Evolutionary conservation across 30 jellyfish, hydroid and myxozoan species (phyloP).

Genomic region (Hydractinia symbiolongicarpus): DNA sequence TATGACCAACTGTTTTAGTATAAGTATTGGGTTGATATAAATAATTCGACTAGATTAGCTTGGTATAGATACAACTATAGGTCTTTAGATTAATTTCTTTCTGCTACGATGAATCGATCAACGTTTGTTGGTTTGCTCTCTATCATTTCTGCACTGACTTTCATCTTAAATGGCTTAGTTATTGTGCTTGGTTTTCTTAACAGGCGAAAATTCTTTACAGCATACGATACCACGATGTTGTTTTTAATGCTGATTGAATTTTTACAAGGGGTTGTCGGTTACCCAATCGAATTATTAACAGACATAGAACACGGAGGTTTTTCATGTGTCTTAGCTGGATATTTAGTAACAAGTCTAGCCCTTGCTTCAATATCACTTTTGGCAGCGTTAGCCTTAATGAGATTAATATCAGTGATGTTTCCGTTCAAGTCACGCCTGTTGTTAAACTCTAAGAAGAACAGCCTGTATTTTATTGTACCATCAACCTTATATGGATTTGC

Average conservation of each 20-base stretch:
- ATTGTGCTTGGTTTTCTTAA: not conserved
- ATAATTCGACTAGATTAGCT: too few relatives aligned
- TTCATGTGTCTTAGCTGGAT: constrained; percentile 1
- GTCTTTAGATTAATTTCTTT: too few relatives aligned
- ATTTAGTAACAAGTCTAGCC: not conserved
- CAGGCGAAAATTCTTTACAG: not conserved
- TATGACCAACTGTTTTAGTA: too few relatives aligned
- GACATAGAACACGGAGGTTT: not conserved
- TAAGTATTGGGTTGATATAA: too few relatives aligned
- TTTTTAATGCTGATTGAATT: not conserved
- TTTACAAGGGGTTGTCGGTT: not conserved
- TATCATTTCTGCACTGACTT: not conserved
- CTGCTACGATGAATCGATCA: too few relatives aligned
- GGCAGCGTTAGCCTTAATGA: not conserved
- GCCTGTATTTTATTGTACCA: constrained; percentile 1
- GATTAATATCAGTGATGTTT: not conserved
- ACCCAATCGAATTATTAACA: not conserved
- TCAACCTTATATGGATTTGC: not conserved
- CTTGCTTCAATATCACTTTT: not conserved
- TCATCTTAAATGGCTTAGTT: not conserved
- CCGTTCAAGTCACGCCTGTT: not conserved
- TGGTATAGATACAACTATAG: too few relatives aligned
- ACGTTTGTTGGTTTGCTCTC: too few relatives aligned
- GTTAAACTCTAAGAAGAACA: not conserved
- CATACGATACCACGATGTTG: not conserved